A percentile compares a stretch with the other conserved stretches of the same genome.
phyloP scores from a whole-genome alignment of 2,113 vertebrate genomes.

The Ameiurus melas region DNA sequence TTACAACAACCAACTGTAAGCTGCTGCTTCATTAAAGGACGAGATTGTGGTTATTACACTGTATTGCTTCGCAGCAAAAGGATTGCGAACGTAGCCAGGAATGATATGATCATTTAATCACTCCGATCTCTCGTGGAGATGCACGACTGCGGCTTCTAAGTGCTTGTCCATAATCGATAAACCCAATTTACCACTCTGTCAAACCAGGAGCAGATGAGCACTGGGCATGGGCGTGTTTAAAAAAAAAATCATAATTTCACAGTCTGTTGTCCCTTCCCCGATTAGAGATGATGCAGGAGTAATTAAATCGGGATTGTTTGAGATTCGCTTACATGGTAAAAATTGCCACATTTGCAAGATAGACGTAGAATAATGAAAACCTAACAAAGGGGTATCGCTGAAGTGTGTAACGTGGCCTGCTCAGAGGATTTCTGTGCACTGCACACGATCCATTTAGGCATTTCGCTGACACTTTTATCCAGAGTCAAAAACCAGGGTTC shows the following conservation, averaged over 20 bases:
- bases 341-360: not conserved
- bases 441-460: not conserved
- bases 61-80: not conserved
- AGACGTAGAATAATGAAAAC: constrained; percentile 27
- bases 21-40: not conserved
- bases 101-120: constrained; percentile 5
- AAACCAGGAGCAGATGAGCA: constrained; percentile 10
- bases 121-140: not conserved
- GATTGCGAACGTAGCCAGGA: not conserved
- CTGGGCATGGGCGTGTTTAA: not conserved
- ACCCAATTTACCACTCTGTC: constrained; percentile 46
- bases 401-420: not conserved
- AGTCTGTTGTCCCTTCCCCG: constrained; percentile 21
- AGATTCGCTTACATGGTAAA: constrained; percentile 48
- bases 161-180: constrained; percentile 41
- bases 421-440: not conserved
- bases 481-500: no score
- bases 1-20: not conserved
- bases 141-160: constrained; percentile 7
- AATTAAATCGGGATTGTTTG: constrained; percentile 44
- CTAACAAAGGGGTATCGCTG: not conserved
- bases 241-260: constrained; percentile 50
- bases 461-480: not conserved
- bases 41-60: not conserved
- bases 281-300: constrained; percentile 4